Base-by-base conservation (phyloP, 2,888 invertebrate genomes). In the Orchesella flavescens region DNA sequence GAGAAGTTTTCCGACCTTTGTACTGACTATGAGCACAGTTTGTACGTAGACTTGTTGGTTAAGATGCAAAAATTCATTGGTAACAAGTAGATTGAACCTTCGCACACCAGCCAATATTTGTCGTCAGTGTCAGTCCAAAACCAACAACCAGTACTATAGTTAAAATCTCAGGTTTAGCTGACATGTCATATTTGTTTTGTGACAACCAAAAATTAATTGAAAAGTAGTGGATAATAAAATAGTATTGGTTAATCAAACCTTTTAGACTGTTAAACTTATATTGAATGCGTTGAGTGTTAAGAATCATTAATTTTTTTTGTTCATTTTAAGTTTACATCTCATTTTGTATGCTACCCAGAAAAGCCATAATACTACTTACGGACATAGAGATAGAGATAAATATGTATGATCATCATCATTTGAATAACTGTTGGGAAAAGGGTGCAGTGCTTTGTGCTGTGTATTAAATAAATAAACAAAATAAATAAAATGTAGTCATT, bases 1-100 rank as follows among this genome's bases (percentile, higher is more conserved):
- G 95, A 96, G 89, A 95, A 97, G 89, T 90, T 99, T 21, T 93
- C 96, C 0, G 94, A 95, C 85, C 94, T 96, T 90, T 95, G 96
- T 90, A 98, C 99, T 2, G 93, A 93, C 0, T 97, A 97, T 90
- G 99, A 99, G 90, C 98, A 99, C 90, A 92, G 94, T 1, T 94
- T 95, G 1, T 99, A 99, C 90, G 95, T 99, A 89, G 93, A 93
- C 81, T 92, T 99, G 44, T 92, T 99, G 74, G 95, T 97, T 90
- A 93, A 94, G 59, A 91, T 98, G 71, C 96, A 96, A 74, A 94
- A 94, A 88, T 98, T 97, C 91, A 94, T 96, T 57, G 74, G 59
- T 5, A 77, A 46, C 7, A 78, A 75, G 57, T 79, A 79, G 69
- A 5, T 69, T 53, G n/a, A n/a, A n/a, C n/a, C n/a, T n/a, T n/a